A percentile compares a stretch with the other conserved stretches of the same genome.
phyloP scores from a whole-genome alignment of 2,797 vertebrate genomes.

The Rhinoraja longicauda region DNA sequence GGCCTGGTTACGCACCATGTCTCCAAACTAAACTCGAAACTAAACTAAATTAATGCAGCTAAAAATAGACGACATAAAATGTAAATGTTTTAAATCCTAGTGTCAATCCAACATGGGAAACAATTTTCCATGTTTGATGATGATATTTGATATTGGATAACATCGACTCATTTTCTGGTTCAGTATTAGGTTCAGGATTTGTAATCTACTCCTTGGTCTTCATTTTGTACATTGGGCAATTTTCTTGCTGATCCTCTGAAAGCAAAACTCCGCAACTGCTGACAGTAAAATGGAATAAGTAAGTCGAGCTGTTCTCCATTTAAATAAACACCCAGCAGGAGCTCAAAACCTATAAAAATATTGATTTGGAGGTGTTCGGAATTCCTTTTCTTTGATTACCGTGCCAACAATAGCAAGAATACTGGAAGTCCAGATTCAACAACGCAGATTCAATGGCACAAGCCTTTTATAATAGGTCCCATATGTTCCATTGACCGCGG shows the following conservation, averaged over 20 bases:
- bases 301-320: not conserved
- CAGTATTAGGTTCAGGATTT: not conserved
- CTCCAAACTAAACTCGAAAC: no score
- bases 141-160: no score
- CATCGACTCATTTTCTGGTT: not conserved
- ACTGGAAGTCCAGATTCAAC: not conserved
- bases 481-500: no score
- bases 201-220: no score
- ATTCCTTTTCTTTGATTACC: not conserved
- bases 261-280: not conserved
- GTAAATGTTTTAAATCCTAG: no score
- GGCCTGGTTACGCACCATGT: no score
- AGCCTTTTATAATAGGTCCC: not conserved
- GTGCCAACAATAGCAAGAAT: not conserved
- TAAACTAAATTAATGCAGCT: no score
- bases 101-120: no score
- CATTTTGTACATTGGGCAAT: not conserved
- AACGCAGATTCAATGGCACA: not conserved
- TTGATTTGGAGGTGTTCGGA: not conserved
- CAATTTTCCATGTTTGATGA: no score
- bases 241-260: not conserved
- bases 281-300: not conserved
- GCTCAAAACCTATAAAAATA: not conserved
- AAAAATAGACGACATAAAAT: no score
- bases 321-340: not conserved